Percentiles rank a stretch among this genome's conserved stretches.
These are phyloP conservation scores for Xenopus petersii DNA, from an alignment of 2,797 vertebrate species.

Conservation along the genomic window DNA sequence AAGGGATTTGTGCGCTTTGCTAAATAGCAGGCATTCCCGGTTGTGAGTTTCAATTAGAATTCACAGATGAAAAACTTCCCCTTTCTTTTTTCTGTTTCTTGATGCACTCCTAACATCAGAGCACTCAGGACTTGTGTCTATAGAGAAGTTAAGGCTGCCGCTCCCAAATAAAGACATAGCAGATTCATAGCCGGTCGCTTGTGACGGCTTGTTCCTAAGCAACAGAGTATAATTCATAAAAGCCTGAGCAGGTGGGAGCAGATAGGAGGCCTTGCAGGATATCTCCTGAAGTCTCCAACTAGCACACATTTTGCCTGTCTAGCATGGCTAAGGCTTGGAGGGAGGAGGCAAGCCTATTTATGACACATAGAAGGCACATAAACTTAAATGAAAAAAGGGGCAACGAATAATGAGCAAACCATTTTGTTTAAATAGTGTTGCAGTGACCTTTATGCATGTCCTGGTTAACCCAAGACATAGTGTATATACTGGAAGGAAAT, in stretches of 20 bases:
- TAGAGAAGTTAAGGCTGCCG: conserved; percentile 26
- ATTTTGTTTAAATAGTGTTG: too few species aligned
- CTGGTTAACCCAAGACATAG: too few species aligned
- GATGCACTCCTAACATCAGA: neutral
- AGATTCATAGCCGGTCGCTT: conserved; percentile 33
- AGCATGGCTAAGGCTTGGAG: conserved; percentile 12
- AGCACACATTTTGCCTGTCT: conserved; percentile 19
- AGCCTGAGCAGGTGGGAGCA: conserved; percentile 45
- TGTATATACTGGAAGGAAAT: too few species aligned
- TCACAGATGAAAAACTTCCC: neutral
- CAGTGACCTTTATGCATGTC: too few species aligned
- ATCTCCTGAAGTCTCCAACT: conserved; percentile 27
- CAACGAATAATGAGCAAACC: too few species aligned
- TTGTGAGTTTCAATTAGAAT: conserved; percentile 9
- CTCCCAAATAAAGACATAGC: conserved; percentile 35
- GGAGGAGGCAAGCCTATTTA: too few species aligned
- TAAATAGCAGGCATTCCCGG: conserved; percentile 11
- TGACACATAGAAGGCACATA: too few species aligned
- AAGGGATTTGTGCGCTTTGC: conserved; percentile 36
- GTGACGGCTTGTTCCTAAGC: conserved; percentile 43
- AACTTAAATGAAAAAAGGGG: too few species aligned
- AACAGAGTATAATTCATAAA: conserved; percentile 43
- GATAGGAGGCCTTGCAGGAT: conserved; percentile 44
- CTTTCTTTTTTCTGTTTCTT: conserved; percentile 13
- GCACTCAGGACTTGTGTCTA: conserved; percentile 1